Percentiles rank a stretch among this genome's conserved stretches.
phyloP scores from a whole-genome alignment of 2,888 invertebrate genomes.

The Amorpha juglandis region DNA sequence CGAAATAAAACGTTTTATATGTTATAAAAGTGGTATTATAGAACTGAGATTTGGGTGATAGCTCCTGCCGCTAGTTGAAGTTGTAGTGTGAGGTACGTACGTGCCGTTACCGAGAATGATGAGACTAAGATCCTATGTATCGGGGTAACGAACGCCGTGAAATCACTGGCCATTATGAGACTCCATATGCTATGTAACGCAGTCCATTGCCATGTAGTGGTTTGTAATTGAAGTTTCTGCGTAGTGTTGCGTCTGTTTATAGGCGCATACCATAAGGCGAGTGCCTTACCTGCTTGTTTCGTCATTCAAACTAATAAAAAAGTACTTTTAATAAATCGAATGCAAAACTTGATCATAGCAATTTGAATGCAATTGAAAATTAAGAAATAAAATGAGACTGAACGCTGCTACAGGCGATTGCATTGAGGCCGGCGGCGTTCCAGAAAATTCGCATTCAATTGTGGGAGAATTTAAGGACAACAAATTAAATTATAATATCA shows the following conservation, averaged over 20 bases:
- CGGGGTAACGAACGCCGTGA: no score
- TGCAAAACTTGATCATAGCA: slow-evolving; percentile 65
- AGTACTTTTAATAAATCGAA: slow-evolving; percentile 64
- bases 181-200: no score
- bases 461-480: slow-evolving; percentile 29
- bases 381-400: slow-evolving; percentile 69
- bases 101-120: no score
- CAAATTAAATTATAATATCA: not conserved
- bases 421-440: slow-evolving; percentile 61
- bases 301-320: not conserved
- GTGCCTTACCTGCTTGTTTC: no score
- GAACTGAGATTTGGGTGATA: not conserved
- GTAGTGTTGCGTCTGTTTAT: no score
- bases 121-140: no score
- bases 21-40: slow-evolving; percentile 26
- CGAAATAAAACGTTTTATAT: slow-evolving; percentile 18
- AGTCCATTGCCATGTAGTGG: no score
- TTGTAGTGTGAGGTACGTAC: not conserved
- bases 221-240: no score
- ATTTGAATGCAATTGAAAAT: slow-evolving; percentile 67
- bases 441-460: slow-evolving; percentile 55
- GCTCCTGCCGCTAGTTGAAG: not conserved
- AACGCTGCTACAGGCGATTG: slow-evolving; percentile 49
- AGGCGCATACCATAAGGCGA: no score
- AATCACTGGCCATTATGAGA: no score